Evolutionary conservation across 2,888 invertebrate species (phyloP).

Genomic region (Acronicta leporina): DNA sequence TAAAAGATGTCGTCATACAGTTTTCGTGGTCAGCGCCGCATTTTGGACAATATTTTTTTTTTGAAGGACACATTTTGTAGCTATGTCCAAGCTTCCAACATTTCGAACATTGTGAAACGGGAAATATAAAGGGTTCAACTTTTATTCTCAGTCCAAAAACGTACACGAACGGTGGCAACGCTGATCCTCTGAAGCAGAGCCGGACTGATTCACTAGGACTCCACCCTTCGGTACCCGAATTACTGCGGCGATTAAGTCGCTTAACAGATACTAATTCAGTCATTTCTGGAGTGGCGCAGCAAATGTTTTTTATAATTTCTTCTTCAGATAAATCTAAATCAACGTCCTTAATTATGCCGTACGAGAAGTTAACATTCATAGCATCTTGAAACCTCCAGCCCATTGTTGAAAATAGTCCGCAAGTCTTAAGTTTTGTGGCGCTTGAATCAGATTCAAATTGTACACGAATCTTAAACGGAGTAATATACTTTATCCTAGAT

Average conservation of each 20-base stretch:
- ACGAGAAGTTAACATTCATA: too few relatives aligned
- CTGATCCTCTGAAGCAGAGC: not conserved
- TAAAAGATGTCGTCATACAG: not conserved
- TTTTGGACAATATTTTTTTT: not conserved
- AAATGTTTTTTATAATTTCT: not conserved
- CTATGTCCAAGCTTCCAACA: conserved; percentile 7
- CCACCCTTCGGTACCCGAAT: not conserved
- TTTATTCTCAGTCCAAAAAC: not conserved
- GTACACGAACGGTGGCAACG: not conserved
- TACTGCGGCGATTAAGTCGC: not conserved
- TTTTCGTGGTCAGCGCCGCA: not conserved
- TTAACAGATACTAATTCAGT: not conserved
- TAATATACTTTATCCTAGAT: too few relatives aligned
- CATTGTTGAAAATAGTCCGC: too few relatives aligned
- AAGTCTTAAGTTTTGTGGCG: too few relatives aligned
- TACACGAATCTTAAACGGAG: too few relatives aligned
- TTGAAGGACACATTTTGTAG: not conserved
- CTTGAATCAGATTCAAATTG: too few relatives aligned
- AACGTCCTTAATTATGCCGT: not conserved
- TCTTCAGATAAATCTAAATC: not conserved
- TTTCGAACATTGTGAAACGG: conserved; percentile 1
- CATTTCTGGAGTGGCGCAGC: not conserved
- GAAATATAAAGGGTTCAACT: not conserved
- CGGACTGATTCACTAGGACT: not conserved
- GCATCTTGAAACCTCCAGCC: too few relatives aligned